Evolutionary conservation across 2,113 vertebrate species (phyloP), one percentile per base, ranked within the genome.

Genomic region (Fukomys damarensis): DNA sequence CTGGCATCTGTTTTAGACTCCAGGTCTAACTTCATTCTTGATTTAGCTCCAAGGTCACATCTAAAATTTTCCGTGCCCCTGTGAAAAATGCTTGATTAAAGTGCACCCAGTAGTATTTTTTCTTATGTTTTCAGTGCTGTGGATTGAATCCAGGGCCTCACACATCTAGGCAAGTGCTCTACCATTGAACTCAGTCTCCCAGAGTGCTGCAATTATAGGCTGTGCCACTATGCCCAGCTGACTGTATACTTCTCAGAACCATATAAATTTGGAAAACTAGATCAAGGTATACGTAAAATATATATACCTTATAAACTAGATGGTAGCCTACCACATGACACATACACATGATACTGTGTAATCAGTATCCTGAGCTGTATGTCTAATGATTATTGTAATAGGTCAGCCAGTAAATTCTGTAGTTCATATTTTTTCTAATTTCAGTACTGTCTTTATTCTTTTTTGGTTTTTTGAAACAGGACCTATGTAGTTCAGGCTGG

Each of bases 361-460:
- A 56, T 30, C 41, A 49, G 3, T 30, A 46, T 61, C 17, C 9
- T 38, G 46, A 85, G 32, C 61, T 79, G 0, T 54, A 4, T 14
- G 12, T 56, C 41, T 65, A 46, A 20, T 13, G 24, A 35, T 63
- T 6, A 22, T 52, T 43, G 72, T 19, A 95, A 4, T 26, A 58
- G 49, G 19, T 86, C 63, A 46, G 22, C 59, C 38, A 80, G 12
- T 19, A 58, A 89, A 43, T 11, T 81, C 41, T 54, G 2, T 91
- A 72, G 63, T 91, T 95, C 84, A 12, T 13, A 24, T 9, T 82
- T 87, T 87, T 94, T 58, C 86, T 84, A 38, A 52, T 68, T 94
- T 58, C 38, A 82, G 11, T 86, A 81, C 93, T 85, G 19, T 89
- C 82, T 95, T 93, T 35, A 88, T 72, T 70, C 68, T 72, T 38